phyloP scores from a whole-genome alignment of 2,888 invertebrate species.

The Cataglyphis cursor region DNA sequence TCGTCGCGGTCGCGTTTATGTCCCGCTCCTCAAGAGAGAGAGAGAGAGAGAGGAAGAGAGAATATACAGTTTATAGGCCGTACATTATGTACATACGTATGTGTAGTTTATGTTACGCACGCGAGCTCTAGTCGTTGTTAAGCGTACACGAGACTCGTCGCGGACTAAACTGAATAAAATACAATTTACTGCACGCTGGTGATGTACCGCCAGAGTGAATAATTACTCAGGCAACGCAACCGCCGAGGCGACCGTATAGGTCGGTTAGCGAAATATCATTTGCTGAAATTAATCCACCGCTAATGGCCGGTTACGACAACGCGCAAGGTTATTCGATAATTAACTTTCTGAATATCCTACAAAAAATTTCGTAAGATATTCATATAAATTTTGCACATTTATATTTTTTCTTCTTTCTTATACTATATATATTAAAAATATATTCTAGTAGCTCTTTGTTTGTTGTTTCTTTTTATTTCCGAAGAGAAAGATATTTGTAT shows the following conservation, averaged over 20 bases:
- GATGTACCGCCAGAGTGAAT: conserved; percentile 39
- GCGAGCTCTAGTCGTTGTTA: conserved; percentile 22
- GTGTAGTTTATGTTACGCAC: conserved; percentile 12
- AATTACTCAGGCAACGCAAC: conserved; percentile 39
- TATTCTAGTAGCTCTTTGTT: background rate
- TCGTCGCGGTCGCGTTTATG: conserved; percentile 40
- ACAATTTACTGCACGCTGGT: conserved; percentile 38
- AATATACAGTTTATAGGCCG: conserved; percentile 34
- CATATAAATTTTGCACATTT: background rate
- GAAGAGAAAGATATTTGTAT: background rate
- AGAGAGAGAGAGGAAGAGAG: background rate
- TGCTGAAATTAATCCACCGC: conserved; percentile 39
- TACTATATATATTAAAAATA: background rate
- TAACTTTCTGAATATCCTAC: background rate
- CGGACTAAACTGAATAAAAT: conserved; percentile 47
- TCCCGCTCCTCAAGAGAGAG: conserved; percentile 22
- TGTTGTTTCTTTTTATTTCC: background rate
- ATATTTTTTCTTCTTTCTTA: background rate
- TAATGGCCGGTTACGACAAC: conserved; percentile 29
- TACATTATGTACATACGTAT: conserved; percentile 29
- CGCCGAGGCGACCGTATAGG: background rate
- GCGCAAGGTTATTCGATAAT: conserved; percentile 6
- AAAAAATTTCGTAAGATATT: background rate
- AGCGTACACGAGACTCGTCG: conserved; percentile 7
- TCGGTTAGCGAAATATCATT: conserved; percentile 26